Percentiles rank a stretch among this genome's conserved stretches.
phyloP scores from a whole-genome alignment of 2,888 invertebrate species.

The Adela reaumurella region DNA sequence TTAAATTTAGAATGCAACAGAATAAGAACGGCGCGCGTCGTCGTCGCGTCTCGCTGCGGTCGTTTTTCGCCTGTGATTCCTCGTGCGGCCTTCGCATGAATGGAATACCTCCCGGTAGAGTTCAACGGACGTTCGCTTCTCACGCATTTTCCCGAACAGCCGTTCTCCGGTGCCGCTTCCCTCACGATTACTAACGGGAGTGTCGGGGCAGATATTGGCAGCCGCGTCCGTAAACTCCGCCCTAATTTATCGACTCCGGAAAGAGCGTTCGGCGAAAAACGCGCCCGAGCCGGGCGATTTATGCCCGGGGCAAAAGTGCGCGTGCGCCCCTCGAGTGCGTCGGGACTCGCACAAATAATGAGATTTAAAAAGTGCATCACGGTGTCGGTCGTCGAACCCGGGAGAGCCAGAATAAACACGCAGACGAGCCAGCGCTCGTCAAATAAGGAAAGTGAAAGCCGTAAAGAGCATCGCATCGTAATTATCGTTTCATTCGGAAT shows the following conservation, averaged over 20 bases:
- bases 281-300: background rate
- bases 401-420: background rate
- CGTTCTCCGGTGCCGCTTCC: too few species aligned
- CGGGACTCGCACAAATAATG: background rate
- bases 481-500: background rate
- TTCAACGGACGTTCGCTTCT: constrained; percentile 23
- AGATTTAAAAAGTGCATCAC: background rate
- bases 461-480: background rate
- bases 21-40: constrained; percentile 22
- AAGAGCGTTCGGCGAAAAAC: background rate
- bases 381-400: background rate
- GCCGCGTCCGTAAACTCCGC: background rate
- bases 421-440: constrained; percentile 8
- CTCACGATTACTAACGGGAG: background rate
- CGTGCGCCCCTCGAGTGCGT: background rate
- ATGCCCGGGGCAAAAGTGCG: background rate
- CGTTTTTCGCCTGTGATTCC: constrained; percentile 19
- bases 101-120: constrained; percentile 28
- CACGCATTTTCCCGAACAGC: constrained; percentile 1
- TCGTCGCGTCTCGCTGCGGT: constrained; percentile 18
- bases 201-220: background rate
- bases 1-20: constrained; percentile 47
- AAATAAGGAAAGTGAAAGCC: constrained; percentile 37
- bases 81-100: constrained; percentile 42
- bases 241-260: background rate